Base-by-base conservation (phyloP, 2,888 invertebrate genomes). In the Drosophila eohydei region DNA sequence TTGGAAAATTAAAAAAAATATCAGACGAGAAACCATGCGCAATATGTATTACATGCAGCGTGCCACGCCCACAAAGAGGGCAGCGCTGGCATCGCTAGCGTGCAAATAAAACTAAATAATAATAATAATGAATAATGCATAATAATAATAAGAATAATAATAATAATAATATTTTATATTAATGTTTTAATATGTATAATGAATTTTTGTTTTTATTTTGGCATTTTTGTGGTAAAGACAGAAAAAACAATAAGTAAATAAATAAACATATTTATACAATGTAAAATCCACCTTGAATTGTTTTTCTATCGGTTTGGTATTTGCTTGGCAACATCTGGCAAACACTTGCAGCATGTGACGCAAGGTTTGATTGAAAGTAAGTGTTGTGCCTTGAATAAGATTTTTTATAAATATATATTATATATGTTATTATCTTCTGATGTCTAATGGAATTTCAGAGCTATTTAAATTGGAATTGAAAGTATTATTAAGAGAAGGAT, bases 261-360 rank as follows among this genome's bases (percentile, higher is more conserved):
- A 88, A 89, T 87, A 63, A 80, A 89, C 73, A 82, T 84, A 84
- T 84, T 84, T 84, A 84, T 84, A 88, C 78, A 88, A 89, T 88
- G 88, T 88, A 87, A 72, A 44, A 50, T 32, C 0, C 16, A n/a
- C 26, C 14, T 28, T 4, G 4, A 12, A 48, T 8, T 46, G 2
- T 30, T 50, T 36, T 34, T 43, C 8, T 55, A 40, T 16, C 1
- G 5, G 7, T 7, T 8, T 12, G 12, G 9, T 21, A 16, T 21
- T 40, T 55, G 4, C 16, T n/a, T 30, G 32, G 26, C 9, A 36
- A 34, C 44, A 40, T 16, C 4, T 28, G 11, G n/a, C 41, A 12
- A 16, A 14, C 8, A 26, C 7, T 7, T 9, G 0, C 6, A 38
- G 8, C 12, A 26, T 38, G 36, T 52, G 36, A 36, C 52, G 34